phyloP scores from a whole-genome alignment of 2,888 invertebrate species.

The Adela reaumurella region DNA sequence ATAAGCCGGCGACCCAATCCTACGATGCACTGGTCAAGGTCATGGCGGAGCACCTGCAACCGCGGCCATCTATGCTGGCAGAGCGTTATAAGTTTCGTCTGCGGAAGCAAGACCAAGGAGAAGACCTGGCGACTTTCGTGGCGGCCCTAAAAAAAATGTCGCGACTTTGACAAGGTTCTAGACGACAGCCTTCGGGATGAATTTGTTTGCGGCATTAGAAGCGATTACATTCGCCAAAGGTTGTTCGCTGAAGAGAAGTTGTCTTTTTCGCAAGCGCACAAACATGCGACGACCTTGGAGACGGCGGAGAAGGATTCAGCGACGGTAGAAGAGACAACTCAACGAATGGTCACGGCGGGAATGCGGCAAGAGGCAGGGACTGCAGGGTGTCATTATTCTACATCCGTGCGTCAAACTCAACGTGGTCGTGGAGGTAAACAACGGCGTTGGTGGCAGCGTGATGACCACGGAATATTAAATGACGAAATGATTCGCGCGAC shows the following conservation, averaged over 20 bases:
- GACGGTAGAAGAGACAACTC: background rate
- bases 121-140: background rate
- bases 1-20: too few relatives aligned
- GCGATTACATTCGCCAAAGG: constrained; percentile 1
- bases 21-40: too few relatives aligned
- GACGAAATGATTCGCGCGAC: too few relatives aligned
- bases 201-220: constrained; percentile 1
- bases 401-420: too few relatives aligned
- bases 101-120: background rate
- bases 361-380: too few relatives aligned
- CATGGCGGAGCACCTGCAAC: too few relatives aligned
- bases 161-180: background rate
- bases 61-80: background rate
- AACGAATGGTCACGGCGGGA: too few relatives aligned
- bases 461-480: too few relatives aligned
- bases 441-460: too few relatives aligned
- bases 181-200: constrained; percentile 1
- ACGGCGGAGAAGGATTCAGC: constrained; percentile 1
- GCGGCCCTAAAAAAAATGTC: constrained; percentile 1
- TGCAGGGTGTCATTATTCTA: too few relatives aligned
- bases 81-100: too few relatives aligned
- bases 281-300: background rate
- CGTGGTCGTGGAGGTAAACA: too few relatives aligned
- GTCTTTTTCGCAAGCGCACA: background rate
- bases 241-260: constrained; percentile 1